These are phyloP conservation scores for Euclidia mi DNA, from an alignment of 2,888 invertebrate species.

Conservation along the genomic window DNA sequence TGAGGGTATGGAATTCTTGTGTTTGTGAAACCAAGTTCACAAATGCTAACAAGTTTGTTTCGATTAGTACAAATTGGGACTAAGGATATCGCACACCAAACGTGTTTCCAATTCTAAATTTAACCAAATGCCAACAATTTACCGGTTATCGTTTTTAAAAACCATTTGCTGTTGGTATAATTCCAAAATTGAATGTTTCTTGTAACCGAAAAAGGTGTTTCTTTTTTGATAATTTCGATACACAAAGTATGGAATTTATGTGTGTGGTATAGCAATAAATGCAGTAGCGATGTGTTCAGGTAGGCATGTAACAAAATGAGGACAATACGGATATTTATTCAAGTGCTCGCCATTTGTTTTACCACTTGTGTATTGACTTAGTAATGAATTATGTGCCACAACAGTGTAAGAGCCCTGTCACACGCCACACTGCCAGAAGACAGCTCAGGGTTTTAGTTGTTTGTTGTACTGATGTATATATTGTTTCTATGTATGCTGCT, in stretches of 20 bases:
- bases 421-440: constrained; percentile 12
- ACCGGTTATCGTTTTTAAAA: constrained; percentile 31
- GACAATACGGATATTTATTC: constrained; percentile 77
- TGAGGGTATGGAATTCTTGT: no score
- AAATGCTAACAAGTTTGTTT: no score
- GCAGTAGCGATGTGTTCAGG: constrained; percentile 31
- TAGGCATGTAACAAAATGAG: constrained; percentile 59
- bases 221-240: no score
- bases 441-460: no score
- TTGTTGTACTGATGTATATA: no score
- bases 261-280: constrained; percentile 21
- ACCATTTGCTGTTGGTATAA: background rate
- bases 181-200: background rate
- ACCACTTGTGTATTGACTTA: constrained; percentile 65
- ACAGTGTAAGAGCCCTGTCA: constrained; percentile 37
- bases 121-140: constrained; percentile 27
- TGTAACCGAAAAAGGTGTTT: background rate
- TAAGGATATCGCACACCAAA: constrained; percentile 19
- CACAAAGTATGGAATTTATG: no score
- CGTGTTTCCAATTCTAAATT: constrained; percentile 32
- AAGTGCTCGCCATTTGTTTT: constrained; percentile 70
- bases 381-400: constrained; percentile 63
- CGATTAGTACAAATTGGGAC: no score
- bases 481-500: no score
- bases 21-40: no score